Conservation (phyloP, 2,797 vertebrate genomes). For the Galaxias olidus region DNA sequence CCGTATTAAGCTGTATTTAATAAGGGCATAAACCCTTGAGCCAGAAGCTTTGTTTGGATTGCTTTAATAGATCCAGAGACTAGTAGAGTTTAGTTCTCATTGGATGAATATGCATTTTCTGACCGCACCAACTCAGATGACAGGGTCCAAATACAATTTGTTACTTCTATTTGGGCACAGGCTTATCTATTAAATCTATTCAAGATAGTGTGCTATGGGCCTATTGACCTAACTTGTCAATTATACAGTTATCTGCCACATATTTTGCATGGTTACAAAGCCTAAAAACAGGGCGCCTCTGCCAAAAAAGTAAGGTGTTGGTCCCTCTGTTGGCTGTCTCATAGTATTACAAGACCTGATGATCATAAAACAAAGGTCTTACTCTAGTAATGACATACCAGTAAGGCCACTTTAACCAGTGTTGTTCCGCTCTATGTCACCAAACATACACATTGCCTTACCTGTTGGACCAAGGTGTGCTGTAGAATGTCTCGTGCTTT, state of each 20-base stretch:
- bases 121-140: no score
- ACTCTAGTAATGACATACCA: neutral
- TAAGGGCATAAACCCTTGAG: neutral
- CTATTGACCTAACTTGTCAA: no score
- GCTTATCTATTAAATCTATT: neutral
- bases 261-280: no score
- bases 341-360: slow-evolving; percentile 19
- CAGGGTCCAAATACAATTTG: neutral
- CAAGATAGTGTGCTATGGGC: no score
- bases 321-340: slow-evolving; percentile 53
- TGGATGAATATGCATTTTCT: neutral
- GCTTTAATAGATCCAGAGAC: neutral
- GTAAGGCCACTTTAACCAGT: neutral
- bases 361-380: neutral
- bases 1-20: no score
- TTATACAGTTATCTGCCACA: no score
- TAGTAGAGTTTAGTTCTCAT: neutral
- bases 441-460: slow-evolving; percentile 35
- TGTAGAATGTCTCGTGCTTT: slow-evolving; percentile 57
- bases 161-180: neutral
- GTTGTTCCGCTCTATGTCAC: neutral
- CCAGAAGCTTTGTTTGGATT: neutral
- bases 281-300: no score
- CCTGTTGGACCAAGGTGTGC: slow-evolving; percentile 47
- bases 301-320: slow-evolving; percentile 14